These are phyloP conservation scores for Burhinus bistriatus DNA, from an alignment of 2,113 vertebrate genomes.

Conservation along the genomic window DNA sequence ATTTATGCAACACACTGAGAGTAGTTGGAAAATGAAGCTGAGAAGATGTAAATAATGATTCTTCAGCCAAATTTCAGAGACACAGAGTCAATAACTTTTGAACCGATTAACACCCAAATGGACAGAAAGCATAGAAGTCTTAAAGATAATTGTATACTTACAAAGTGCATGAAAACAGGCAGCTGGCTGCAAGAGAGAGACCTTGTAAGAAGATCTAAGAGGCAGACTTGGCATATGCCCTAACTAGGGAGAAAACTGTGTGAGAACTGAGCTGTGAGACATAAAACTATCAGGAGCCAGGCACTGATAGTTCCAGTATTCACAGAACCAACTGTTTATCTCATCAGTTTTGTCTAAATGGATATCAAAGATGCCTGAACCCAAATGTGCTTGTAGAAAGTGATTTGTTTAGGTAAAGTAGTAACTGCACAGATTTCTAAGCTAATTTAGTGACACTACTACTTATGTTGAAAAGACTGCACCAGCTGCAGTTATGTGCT, in stretches of 20 bases:
- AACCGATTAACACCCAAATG: not conserved
- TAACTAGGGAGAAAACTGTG: not conserved
- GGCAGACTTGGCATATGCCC: not conserved
- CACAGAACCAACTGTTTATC: not conserved
- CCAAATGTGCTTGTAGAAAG: not conserved
- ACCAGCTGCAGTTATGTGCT: not conserved
- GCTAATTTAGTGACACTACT: not conserved
- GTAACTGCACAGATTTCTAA: not conserved
- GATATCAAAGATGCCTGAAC: not conserved
- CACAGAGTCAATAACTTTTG: not conserved
- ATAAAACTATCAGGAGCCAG: not conserved
- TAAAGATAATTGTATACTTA: not conserved
- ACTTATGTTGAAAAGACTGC: not conserved
- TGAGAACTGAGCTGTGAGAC: not conserved
- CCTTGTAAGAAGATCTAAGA: not conserved
- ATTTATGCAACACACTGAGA: not conserved
- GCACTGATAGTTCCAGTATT: not conserved
- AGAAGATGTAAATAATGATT: not conserved
- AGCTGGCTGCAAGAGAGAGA: not conserved
- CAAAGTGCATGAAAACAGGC: not conserved
- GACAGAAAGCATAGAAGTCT: not conserved
- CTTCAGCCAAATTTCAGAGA: not conserved
- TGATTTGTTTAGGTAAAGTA: not conserved
- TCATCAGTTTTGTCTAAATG: not conserved
- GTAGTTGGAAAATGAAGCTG: not conserved